These are phyloP conservation scores for Diplazon laetatorius DNA, from an alignment of 2,888 invertebrate genomes.

Conservation along the genomic window DNA sequence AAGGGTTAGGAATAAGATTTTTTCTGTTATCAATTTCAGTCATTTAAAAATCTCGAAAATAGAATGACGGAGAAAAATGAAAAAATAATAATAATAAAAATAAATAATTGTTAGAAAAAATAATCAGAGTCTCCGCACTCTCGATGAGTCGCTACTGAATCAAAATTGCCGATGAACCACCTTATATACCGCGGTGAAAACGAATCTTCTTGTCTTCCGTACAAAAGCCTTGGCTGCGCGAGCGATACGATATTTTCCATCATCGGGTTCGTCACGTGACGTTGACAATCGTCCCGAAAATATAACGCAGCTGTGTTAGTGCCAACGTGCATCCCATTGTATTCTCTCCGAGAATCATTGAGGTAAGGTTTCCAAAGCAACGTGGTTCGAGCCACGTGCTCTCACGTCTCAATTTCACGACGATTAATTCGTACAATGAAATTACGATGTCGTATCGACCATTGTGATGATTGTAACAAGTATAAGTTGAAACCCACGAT, in stretches of 20 bases:
- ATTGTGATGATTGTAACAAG: neutral
- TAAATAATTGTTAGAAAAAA: no score
- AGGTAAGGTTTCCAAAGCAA: neutral
- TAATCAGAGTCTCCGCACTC: neutral
- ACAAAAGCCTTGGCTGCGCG: neutral
- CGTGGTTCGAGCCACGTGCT: neutral
- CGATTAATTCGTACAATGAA: neutral
- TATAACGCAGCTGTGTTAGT: neutral
- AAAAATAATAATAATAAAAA: no score
- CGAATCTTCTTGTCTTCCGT: neutral
- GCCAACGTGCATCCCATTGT: neutral
- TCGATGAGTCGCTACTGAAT: neutral
- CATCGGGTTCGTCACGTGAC: neutral
- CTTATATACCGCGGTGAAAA: slow-evolving; percentile 14
- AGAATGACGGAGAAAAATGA: no score
- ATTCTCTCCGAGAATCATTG: neutral
- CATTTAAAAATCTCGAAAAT: no score
- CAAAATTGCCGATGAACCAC: no score
- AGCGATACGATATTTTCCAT: neutral
- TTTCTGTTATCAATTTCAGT: no score
- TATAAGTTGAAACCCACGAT: no score
- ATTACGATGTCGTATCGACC: neutral
- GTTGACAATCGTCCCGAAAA: neutral
- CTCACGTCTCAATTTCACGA: no score
- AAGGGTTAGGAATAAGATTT: no score